These are phyloP conservation scores for Microplitis mediator DNA, from an alignment of 1,140 invertebrate species.

Conservation along the genomic window DNA sequence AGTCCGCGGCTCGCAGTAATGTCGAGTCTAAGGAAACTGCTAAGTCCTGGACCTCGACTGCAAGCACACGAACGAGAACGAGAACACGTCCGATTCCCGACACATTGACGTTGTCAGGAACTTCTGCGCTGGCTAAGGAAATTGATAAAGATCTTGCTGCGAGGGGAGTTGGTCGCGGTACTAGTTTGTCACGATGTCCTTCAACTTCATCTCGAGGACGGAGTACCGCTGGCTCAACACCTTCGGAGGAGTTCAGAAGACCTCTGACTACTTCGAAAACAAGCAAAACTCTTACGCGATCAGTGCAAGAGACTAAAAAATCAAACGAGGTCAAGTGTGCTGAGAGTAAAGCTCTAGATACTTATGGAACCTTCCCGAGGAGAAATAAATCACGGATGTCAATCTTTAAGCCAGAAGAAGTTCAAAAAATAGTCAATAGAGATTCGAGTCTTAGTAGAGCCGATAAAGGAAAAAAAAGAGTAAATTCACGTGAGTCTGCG, in stretches of 20 bases:
- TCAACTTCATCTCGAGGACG: constrained; percentile 50
- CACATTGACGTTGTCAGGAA: constrained; percentile 52
- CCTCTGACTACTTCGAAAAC: constrained; percentile 53
- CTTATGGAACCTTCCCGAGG: constrained; percentile 79
- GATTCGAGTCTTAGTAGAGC: constrained; percentile 45
- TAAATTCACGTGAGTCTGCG: constrained; percentile 47
- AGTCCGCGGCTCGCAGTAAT: constrained; percentile 26
- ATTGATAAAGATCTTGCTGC: constrained; percentile 56
- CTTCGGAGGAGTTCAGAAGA: constrained; percentile 73
- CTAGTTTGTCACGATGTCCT: constrained; percentile 12
- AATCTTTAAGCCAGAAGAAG: constrained; percentile 41
- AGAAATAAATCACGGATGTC: constrained; percentile 56
- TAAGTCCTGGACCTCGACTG: constrained; percentile 5
- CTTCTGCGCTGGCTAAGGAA: constrained; percentile 59
- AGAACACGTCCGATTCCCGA: constrained; percentile 62
- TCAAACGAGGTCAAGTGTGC: constrained; percentile 43
- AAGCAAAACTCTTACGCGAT: constrained; percentile 27
- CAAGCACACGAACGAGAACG: constrained; percentile 30
- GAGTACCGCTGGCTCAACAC: constrained; percentile 67
- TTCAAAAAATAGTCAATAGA: constrained; percentile 51
- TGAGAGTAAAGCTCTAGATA: constrained; percentile 68
- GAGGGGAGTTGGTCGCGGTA: constrained; percentile 34
- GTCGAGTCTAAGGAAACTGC: not conserved
- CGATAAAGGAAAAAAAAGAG: constrained; percentile 56
- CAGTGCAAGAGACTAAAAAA: constrained; percentile 45